Base-by-base conservation (phyloP, 2,888 invertebrate genomes). In the Philereme transversata region DNA sequence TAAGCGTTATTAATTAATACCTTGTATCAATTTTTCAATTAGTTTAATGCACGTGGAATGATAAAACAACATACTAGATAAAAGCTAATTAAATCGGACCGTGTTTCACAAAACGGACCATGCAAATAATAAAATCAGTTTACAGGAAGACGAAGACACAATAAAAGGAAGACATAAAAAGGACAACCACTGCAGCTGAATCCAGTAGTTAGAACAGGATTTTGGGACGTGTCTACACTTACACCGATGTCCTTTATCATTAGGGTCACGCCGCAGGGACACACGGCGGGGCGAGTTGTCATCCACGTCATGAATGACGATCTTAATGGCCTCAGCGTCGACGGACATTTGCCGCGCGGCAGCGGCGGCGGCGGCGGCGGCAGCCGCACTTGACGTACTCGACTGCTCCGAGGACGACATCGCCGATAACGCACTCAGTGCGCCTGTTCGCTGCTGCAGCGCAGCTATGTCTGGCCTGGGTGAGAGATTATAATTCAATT, bases 241-340 rank as follows among this genome's bases (percentile, higher is more conserved):
- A 97, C 97, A 96, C 93, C 97, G 94, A 83, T 97, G 97, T 40
- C 97, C 96, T 83, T 97, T 97, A 83, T 97, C 97, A 46, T 95
- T 94, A 40, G 97, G 95, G 87, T 97, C 97, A 65, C 96, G 94
- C 57, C 96, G 93, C 56, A 97, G 88, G 8, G 95, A 92, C 55
- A 97, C 96, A 70, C 97, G 94, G 62, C 96, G 93, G 71, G 96
- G 96, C 36, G 96, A 93, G 70, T 94, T 93, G 64, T 96, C 96
- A 85, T 98, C 97, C 9, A 98, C 97, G 83, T 98, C 97, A 79
- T 98, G 97, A 76, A 98, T 98, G 70, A 98, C 97, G 72, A 98
- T 98, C 83, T 97, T 96, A 76, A 98, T 98, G 68, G 97, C 97
- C 83, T 98, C 97, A 1, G 97, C 97, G 78, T 97, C 97, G 63